These are phyloP conservation scores for Patella ulyssiponensis DNA, from an alignment of 2,888 invertebrate species.

Conservation along the genomic window DNA sequence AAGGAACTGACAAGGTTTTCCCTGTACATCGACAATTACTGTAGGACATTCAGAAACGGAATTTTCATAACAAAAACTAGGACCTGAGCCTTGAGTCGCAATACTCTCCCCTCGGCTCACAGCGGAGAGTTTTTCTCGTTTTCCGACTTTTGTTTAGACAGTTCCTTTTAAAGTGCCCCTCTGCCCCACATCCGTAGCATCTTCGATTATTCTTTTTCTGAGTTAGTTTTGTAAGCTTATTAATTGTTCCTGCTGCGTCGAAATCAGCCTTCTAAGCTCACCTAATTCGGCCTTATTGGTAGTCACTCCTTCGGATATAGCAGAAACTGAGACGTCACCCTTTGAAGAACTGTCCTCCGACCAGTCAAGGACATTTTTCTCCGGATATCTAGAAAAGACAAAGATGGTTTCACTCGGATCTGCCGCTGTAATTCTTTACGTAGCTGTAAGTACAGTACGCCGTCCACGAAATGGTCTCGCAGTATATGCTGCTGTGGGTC, in stretches of 20 bases:
- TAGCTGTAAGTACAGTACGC: neutral
- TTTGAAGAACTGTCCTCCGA: neutral
- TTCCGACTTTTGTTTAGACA: neutral
- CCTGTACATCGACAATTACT: neutral
- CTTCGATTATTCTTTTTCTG: neutral
- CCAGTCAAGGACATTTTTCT: neutral
- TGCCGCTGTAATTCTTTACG: neutral
- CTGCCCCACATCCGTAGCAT: neutral
- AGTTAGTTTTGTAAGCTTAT: neutral
- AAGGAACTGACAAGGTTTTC: neutral
- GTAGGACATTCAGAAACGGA: neutral
- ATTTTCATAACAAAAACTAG: too few relatives aligned
- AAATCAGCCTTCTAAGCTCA: neutral
- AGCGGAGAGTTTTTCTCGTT: neutral
- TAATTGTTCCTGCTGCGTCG: slow-evolving; percentile 3
- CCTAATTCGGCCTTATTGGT: neutral
- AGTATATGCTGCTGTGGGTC: neutral
- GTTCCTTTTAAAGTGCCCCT: neutral
- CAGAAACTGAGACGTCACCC: too few relatives aligned
- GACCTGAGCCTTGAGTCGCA: too few relatives aligned
- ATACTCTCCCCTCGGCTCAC: slow-evolving; percentile 1
- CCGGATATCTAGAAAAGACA: neutral
- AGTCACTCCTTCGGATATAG: neutral
- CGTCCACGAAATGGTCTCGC: neutral
- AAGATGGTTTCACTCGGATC: neutral